Evolutionary conservation across 2,888 invertebrate genomes (phyloP).

Genomic region (Drosophila multiciliata): DNA sequence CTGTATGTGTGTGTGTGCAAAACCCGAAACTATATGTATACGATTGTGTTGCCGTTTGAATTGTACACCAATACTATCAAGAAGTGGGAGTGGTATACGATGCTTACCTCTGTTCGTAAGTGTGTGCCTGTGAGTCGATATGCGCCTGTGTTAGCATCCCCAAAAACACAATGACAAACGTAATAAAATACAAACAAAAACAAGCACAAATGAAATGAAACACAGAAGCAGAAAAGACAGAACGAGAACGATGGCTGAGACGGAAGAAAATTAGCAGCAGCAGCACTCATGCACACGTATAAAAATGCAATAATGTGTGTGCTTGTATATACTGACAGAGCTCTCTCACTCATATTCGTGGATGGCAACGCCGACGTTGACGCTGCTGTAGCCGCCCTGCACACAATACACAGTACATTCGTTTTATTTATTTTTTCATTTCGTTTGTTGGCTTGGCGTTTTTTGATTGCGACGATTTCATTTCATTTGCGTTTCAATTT

Average conservation of each 20-base stretch:
- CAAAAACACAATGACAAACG: constrained; percentile 79
- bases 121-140: constrained; percentile 13
- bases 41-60: constrained; percentile 72
- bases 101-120: constrained; percentile 48
- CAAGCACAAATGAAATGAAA: constrained; percentile 69
- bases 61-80: constrained; percentile 63
- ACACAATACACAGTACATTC: constrained; percentile 56
- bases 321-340: constrained; percentile 20
- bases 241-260: constrained; percentile 72
- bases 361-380: constrained; percentile 31
- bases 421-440: constrained; percentile 80
- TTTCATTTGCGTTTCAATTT: constrained; percentile 80
- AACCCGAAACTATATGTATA: constrained; percentile 74
- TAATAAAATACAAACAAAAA: constrained; percentile 69
- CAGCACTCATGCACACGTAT: constrained; percentile 29
- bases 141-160: constrained; percentile 65
- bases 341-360: constrained; percentile 52
- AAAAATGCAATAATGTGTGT: neutral
- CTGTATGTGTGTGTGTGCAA: constrained; percentile 71
- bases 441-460: constrained; percentile 72
- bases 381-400: constrained; percentile 47
- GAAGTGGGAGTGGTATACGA: constrained; percentile 79
- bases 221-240: constrained; percentile 66
- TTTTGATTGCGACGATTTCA: constrained; percentile 69
- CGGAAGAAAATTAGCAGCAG: constrained; percentile 58